Evolutionary conservation across 2,113 vertebrate species (phyloP).

Genomic region (Lates calcarifer): DNA sequence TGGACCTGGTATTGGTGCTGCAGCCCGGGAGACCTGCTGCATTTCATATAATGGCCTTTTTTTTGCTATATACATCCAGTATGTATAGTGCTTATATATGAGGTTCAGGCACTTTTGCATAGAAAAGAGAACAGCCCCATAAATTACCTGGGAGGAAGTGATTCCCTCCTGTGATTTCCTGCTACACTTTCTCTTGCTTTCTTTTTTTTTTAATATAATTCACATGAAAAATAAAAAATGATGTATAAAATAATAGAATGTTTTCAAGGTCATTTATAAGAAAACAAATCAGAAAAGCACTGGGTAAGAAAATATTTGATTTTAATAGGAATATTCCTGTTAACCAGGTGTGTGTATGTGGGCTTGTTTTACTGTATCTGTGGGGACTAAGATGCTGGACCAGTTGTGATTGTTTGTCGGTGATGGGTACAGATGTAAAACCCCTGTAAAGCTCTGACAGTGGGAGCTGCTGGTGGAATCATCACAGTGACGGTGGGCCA

Average conservation of each 20-base stretch:
- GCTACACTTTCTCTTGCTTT: background rate
- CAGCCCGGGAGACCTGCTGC: slow-evolving; percentile 17
- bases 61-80: background rate
- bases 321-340: too few relatives aligned
- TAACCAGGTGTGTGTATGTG: too few relatives aligned
- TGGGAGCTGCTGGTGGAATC: too few relatives aligned
- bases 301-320: too few relatives aligned
- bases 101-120: slow-evolving; percentile 22
- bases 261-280: slow-evolving; percentile 1
- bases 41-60: slow-evolving; percentile 36
- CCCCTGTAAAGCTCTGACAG: too few relatives aligned
- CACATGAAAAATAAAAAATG: background rate
- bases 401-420: too few relatives aligned
- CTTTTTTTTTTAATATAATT: slow-evolving; percentile 2
- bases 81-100: slow-evolving; percentile 4
- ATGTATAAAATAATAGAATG: background rate
- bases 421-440: too few relatives aligned
- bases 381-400: too few relatives aligned
- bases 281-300: background rate
- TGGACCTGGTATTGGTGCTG: background rate
- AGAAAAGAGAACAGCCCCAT: background rate
- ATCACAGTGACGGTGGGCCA: too few relatives aligned
- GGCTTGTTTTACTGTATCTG: too few relatives aligned
- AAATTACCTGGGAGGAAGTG: slow-evolving; percentile 32
- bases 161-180: slow-evolving; percentile 31